Evolutionary conservation across 2,888 invertebrate genomes (phyloP).

Genomic region (Xylota sylvarum): DNA sequence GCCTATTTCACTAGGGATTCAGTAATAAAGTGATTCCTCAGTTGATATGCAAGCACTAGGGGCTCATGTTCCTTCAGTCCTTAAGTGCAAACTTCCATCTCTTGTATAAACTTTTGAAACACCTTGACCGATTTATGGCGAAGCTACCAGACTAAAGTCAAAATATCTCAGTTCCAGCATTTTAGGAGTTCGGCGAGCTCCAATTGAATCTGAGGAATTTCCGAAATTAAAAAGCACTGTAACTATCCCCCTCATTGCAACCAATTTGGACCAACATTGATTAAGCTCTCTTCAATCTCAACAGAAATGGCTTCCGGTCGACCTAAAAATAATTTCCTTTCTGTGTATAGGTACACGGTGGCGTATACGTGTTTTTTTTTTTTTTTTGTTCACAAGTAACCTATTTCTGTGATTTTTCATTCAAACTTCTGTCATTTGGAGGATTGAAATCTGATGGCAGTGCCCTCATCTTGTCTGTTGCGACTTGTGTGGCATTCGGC

Average conservation of each 20-base stretch:
- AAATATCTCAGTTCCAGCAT: no score
- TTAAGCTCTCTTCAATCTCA: not conserved
- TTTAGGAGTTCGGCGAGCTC: no score
- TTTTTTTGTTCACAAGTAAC: not conserved
- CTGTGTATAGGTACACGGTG: slow-evolving; percentile 12
- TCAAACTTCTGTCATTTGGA: slow-evolving; percentile 27
- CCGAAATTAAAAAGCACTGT: no score
- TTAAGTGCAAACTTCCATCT: no score
- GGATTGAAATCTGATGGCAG: slow-evolving; percentile 45
- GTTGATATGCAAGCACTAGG: no score
- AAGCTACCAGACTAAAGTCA: no score
- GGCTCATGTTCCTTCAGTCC: no score
- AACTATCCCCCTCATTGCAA: not conserved
- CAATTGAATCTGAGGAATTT: no score
- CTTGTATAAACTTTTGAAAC: no score
- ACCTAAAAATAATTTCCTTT: slow-evolving; percentile 29
- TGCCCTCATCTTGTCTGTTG: slow-evolving; percentile 48
- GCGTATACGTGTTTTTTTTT: slow-evolving; percentile 41
- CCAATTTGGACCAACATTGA: not conserved
- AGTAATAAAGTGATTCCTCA: no score
- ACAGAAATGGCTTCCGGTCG: slow-evolving; percentile 13
- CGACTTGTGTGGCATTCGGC: slow-evolving; percentile 47
- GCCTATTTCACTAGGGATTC: no score
- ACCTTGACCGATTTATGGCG: no score
- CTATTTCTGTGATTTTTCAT: slow-evolving; percentile 32